Base-by-base conservation (phyloP, 2,113 vertebrate genomes). In the Limanda limanda region DNA sequence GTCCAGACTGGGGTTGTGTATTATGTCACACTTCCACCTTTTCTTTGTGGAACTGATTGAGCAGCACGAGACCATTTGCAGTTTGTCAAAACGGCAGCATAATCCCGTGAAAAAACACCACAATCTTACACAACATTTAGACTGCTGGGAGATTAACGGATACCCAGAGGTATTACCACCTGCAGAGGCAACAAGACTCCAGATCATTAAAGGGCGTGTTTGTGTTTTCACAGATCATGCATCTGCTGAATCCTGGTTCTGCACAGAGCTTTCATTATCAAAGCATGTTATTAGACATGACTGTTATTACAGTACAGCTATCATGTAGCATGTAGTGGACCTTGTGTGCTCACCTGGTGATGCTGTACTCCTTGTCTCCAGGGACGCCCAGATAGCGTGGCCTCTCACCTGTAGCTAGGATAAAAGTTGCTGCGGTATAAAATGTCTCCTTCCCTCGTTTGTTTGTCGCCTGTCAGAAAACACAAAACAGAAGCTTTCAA, bases 311-410 rank as follows among this genome's bases (percentile, higher is more conserved):
- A 42, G 12, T 42, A 42, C 35, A 9, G 35, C 35, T 2, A 10
- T 10, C 9, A 10, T n/a, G 48, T 14, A 17, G 45, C 2, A 51
- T 51, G 51, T 9, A 52, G 4, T 20, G 5, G 51, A 14, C 2
- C 18, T 2, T 6, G 2, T 18, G 21, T 3, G 11, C 8, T 24
- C 73, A 98, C 98, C 98, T 99, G 60, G 98, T 99, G 89, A 99
- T 96, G 83, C 98, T 98, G 89, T 94, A 93, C 76, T 99, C 97
- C 73, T 95, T 96, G 90, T 98, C 98, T 88, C 97, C 98, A 13
- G 94, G 96, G 84, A 99, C 86, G 47, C 93, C 96, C 55, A 95
- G 83, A 75, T 99, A 99, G 21, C 97, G 95, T 0, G 98, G 98
- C 67, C 98, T 94, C 90, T 97, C 96, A 1, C 98, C 98, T 2